These are phyloP conservation scores for Acipenser oxyrinchus DNA, from an alignment of 2,797 vertebrate genomes.

Conservation along the genomic window DNA sequence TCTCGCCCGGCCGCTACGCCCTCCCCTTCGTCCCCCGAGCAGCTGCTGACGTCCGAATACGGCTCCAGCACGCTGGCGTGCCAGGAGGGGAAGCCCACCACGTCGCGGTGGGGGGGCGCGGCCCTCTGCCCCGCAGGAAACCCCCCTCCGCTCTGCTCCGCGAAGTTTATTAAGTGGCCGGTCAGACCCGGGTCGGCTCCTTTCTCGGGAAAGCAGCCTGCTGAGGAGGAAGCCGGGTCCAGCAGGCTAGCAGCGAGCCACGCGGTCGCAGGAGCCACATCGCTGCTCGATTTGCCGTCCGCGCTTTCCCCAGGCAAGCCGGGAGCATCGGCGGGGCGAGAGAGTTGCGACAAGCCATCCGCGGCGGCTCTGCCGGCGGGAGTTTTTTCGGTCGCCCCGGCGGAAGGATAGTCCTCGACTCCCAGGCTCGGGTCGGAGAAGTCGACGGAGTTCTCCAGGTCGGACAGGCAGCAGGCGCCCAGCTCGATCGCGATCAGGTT, in stretches of 20 bases:
- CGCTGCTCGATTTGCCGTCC: too few relatives aligned
- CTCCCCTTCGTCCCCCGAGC: constrained; percentile 42
- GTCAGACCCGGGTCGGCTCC: constrained; percentile 22
- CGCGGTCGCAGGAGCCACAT: too few relatives aligned
- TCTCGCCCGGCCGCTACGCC: too few relatives aligned
- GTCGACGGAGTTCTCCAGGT: background rate
- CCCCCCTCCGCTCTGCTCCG: constrained; percentile 15
- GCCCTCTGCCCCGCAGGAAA: background rate
- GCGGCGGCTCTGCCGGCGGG: too few relatives aligned
- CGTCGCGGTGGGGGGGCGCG: background rate
- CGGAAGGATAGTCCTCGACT: background rate
- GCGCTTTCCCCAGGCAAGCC: background rate
- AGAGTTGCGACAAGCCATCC: too few relatives aligned
- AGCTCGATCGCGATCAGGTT: constrained; percentile 27
- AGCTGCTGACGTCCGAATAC: constrained; percentile 58
- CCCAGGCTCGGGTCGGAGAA: background rate
- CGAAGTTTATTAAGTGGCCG: constrained; percentile 10
- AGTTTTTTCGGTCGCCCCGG: background rate
- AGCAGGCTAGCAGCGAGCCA: too few relatives aligned
- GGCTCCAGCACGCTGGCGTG: constrained; percentile 28
- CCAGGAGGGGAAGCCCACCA: background rate
- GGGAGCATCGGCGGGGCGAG: background rate
- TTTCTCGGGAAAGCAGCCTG: constrained; percentile 33
- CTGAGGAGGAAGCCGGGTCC: constrained; percentile 38
- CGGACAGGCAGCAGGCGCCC: background rate